Evolutionary conservation across 2,113 vertebrate species (phyloP).

Genomic region (Murina feae): DNA sequence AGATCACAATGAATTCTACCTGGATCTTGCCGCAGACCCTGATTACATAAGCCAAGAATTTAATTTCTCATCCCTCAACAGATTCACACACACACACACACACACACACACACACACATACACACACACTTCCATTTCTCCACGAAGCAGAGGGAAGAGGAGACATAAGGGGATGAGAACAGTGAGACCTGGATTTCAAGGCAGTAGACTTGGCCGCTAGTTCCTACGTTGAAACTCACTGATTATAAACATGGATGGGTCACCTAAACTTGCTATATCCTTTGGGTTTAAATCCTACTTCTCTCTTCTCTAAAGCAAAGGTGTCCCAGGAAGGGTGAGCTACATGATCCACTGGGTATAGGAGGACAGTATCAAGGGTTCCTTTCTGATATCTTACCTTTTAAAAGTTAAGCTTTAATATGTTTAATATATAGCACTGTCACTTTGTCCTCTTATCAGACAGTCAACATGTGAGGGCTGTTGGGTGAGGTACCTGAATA

Average conservation of each 20-base stretch:
- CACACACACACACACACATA: too few relatives aligned
- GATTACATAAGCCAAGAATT: background rate
- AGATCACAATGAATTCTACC: background rate
- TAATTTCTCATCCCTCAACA: background rate
- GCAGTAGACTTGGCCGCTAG: background rate
- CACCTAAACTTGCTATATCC: background rate
- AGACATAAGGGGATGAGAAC: background rate
- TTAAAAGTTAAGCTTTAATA: background rate
- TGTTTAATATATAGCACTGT: background rate
- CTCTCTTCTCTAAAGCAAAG: background rate
- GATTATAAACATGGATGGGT: background rate
- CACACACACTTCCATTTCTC: background rate
- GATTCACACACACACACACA: background rate
- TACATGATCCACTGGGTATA: too few relatives aligned
- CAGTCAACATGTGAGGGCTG: background rate
- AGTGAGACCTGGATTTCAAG: background rate
- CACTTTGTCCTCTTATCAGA: background rate
- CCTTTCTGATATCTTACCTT: background rate
- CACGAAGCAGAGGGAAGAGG: background rate
- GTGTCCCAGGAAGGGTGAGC: background rate
- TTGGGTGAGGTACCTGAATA: background rate
- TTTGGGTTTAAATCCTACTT: background rate
- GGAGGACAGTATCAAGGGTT: background rate
- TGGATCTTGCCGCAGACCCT: background rate
- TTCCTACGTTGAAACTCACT: background rate